Evolutionary conservation across 1,140 invertebrate species (phyloP).

Genomic region (Drosophila setifemur): DNA sequence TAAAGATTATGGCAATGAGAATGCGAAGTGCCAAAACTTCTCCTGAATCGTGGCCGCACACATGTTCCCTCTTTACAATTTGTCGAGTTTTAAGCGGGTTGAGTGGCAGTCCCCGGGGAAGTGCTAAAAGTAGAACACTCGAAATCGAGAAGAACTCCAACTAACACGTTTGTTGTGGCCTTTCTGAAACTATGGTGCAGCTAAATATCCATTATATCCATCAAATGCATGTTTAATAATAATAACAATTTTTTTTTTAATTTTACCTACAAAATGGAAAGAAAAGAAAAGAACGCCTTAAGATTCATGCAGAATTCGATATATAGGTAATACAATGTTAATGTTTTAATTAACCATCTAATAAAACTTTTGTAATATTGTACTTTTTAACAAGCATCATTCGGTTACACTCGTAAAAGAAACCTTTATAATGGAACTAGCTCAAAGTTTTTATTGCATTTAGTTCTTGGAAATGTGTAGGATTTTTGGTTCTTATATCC

Average conservation of each 20-base stretch:
- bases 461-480: constrained; percentile 11
- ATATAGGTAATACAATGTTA: too few species aligned
- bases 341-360: too few species aligned
- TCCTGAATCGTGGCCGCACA: constrained; percentile 27
- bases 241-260: too few species aligned
- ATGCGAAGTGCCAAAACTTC: constrained; percentile 43
- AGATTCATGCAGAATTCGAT: too few species aligned
- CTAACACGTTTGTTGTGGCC: neutral
- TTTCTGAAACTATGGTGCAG: constrained; percentile 3
- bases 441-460: too few species aligned
- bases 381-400: too few species aligned
- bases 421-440: too few species aligned
- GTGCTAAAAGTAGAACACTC: constrained; percentile 8
- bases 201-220: neutral
- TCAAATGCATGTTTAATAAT: too few species aligned
- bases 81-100: neutral
- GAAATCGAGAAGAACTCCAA: constrained; percentile 18
- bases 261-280: too few species aligned
- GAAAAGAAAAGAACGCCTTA: too few species aligned
- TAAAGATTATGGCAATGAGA: constrained; percentile 54
- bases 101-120: constrained; percentile 9
- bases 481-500: constrained; percentile 1
- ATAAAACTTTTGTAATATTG: too few species aligned
- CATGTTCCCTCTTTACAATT: constrained; percentile 2
- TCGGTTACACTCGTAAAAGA: too few species aligned